Evolutionary conservation across 2,888 invertebrate genomes (phyloP), one percentile per base, ranked within the genome.

Genomic region (Hydrotaea cyrtoneurina): DNA sequence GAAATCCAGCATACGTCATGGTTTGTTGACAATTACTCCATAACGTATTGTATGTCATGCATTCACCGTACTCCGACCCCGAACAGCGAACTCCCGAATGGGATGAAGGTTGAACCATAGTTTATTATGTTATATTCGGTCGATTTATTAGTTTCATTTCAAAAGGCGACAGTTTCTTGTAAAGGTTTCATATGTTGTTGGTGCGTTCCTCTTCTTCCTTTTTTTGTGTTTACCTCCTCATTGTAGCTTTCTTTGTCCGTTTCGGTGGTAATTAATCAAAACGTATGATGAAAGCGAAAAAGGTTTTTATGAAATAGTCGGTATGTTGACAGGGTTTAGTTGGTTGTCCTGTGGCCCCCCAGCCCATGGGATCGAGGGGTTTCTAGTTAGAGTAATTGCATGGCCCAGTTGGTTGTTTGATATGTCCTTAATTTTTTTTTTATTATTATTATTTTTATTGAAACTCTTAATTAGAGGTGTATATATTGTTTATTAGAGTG

Each of bases 221-320:
- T 17, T 75, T 19, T 7, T 31, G 19, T 4, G 31, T 59, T 59
- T 36, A 43, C 76, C n/a, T 50, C n/a, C 26, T 7, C 31, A 4
- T 31, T 31, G 7, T 1, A 23, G 26, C 4, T 10, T 59, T 23
- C 15, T 59, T 59, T 59, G 23, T 26, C 7, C 10, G 39, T n/a
- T 23, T 23, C 62, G 43, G 59, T 19, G 55, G 53, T 75, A 71
- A 78, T 82, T 82, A 78, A 82, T 78, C 82, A 82, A 78, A 13
- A 2, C 19, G 3, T 43, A n/a, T 59, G 17, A 19, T 43, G 59
- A 78, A 78, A 69, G 69, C 21, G 19, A 62, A 39, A 80, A 80
- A 64, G 64, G 64, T 17, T 59, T n/a, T 36, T 17, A 31, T 4
- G 11, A 2, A 31, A 43, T 17, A 50, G 26, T 50, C 17, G 21